These are phyloP conservation scores for Chascanopsetta lugubris DNA, from an alignment of 2,113 vertebrate genomes.

Conservation along the genomic window DNA sequence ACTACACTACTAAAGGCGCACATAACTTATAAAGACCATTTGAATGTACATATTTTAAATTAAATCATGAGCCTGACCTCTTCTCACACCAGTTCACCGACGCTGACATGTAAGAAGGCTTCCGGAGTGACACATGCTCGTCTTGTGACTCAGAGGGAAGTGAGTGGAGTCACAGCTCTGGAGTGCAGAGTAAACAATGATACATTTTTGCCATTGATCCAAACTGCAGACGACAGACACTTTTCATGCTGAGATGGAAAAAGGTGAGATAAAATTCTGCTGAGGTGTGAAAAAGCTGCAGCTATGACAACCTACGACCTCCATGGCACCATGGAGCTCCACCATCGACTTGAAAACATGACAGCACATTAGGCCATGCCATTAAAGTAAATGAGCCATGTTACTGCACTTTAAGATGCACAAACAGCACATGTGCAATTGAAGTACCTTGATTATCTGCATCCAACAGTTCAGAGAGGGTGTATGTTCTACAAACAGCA, in stretches of 20 bases:
- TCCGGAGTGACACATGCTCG: constrained; percentile 10
- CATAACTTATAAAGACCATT: constrained; percentile 4
- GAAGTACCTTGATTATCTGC: too few species aligned
- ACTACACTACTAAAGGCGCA: constrained; percentile 30
- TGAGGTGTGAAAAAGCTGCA: background rate
- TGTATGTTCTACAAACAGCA: too few species aligned
- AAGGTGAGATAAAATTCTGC: background rate
- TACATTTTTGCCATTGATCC: constrained; percentile 8
- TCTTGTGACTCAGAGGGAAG: constrained; percentile 47
- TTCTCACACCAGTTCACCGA: constrained; percentile 13
- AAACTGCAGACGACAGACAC: background rate
- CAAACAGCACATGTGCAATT: too few species aligned
- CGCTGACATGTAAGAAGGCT: constrained; percentile 34
- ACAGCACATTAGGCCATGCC: too few species aligned
- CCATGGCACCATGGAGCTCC: background rate
- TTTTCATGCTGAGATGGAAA: background rate
- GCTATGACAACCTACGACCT: constrained; percentile 7
- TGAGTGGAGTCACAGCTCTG: constrained; percentile 10
- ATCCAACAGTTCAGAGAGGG: too few species aligned
- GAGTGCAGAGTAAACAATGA: background rate
- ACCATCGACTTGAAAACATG: too few species aligned
- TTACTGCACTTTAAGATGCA: constrained; percentile 23
- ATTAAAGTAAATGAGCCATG: constrained; percentile 12
- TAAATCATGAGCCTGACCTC: constrained; percentile 36
- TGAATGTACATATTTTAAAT: too few species aligned